These are phyloP conservation scores for Phoebastria nigripes DNA, from an alignment of 2,797 vertebrate species.

Conservation along the genomic window DNA sequence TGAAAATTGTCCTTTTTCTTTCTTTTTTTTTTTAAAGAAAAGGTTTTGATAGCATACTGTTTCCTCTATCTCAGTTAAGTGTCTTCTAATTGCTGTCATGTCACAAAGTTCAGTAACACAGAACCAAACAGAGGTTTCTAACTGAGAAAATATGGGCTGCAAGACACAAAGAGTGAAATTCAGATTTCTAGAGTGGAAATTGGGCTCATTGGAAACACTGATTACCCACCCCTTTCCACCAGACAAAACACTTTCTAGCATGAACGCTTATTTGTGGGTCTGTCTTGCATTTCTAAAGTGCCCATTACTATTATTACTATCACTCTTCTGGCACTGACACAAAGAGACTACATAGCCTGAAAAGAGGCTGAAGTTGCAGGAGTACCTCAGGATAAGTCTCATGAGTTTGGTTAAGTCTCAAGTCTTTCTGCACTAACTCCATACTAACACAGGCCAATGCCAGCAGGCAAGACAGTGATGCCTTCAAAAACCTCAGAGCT, in stretches of 20 bases:
- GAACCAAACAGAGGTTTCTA: background rate
- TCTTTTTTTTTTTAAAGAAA: background rate
- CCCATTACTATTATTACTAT: background rate
- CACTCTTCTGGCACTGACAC: background rate
- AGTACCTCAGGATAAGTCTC: background rate
- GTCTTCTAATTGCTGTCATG: conserved; percentile 5
- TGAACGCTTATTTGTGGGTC: background rate
- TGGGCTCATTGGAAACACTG: background rate
- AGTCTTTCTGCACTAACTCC: background rate
- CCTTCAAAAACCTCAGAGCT: background rate
- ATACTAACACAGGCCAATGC: background rate
- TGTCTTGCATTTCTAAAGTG: background rate
- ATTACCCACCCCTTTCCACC: background rate
- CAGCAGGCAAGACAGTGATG: fast-evolving
- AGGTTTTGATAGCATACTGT: background rate
- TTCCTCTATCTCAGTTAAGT: background rate
- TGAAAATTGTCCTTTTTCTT: background rate
- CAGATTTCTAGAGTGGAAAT: background rate
- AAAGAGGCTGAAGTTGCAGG: background rate
- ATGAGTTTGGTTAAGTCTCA: background rate
- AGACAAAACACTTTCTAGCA: background rate
- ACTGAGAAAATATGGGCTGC: background rate
- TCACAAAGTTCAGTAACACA: background rate
- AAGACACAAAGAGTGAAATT: background rate
- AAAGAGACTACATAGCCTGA: background rate